Evolutionary conservation across 2,797 vertebrate species (phyloP), one percentile per base, ranked within the genome.

Genomic region (Diplodus sargus): DNA sequence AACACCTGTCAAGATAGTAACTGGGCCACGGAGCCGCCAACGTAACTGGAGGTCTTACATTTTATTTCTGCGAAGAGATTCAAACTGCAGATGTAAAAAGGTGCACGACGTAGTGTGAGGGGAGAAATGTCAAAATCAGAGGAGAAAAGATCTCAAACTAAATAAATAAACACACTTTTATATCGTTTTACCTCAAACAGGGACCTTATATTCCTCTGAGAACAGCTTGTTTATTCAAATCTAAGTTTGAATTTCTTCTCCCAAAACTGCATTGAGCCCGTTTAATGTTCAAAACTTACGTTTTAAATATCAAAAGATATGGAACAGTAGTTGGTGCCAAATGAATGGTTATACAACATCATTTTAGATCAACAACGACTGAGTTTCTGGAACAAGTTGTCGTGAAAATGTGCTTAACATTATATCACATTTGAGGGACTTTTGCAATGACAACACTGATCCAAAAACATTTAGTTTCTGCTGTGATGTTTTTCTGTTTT

Each of bases 1-100:
- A 82, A 87, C 90, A 89, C 74, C 66, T 63, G 78, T 82, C 42
- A 79, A n/a, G 77, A 70, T 52, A 60, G 70, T 5, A 74, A 79
- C 70, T 70, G 59, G 78, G 72, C 70, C 76, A 74, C 30, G 28
- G 12, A 34, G 54, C n/a, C 1, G 48, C 68, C 14, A 39, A 18
- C 22, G 23, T 57, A 71, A 48, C 49, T 56, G 67, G 22, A 59
- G 66, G 20, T 77, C 53, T 45, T n/a, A 28, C 18, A 20, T 78
- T 45, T 59, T 13, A 17, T 59, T 78, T 49, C 22, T 25, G 51
- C 64, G 11, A 14, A 23, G 54, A 63, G 51, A 76, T 45, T 74
- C 71, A 47, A 63, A n/a, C 20, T 61, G n/a, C 14, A 30, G 54
- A 14, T 67, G 45, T 47, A 47, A 47, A 47, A 47, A 16, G 45